phyloP scores from a whole-genome alignment of 1,140 invertebrate genomes.

The Drosophila sproati region DNA sequence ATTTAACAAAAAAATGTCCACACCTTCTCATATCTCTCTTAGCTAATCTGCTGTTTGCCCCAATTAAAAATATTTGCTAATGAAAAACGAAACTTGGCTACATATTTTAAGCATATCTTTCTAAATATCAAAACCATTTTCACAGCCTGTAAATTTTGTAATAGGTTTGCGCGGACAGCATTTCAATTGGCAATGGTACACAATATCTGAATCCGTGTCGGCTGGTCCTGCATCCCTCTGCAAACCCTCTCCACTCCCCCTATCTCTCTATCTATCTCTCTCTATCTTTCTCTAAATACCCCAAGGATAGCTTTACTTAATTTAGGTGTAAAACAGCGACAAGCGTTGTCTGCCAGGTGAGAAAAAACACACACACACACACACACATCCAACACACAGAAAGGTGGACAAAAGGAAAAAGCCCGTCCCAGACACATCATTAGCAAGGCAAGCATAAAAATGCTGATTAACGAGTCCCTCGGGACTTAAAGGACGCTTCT shows the following conservation, averaged over 20 bases:
- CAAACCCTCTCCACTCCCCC: neutral
- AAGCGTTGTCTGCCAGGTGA: slow-evolving; percentile 42
- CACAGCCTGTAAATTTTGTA: slow-evolving; percentile 25
- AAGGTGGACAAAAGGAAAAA: slow-evolving; percentile 10
- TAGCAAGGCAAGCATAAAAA: slow-evolving; percentile 80
- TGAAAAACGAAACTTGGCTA: neutral
- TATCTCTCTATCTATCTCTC: neutral
- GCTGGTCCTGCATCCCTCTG: no score
- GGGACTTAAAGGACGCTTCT: slow-evolving; percentile 45
- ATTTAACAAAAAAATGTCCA: no score
- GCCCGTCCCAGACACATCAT: slow-evolving; percentile 68
- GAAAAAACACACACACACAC: slow-evolving; percentile 43
- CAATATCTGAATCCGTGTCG: neutral
- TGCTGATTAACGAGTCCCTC: slow-evolving; percentile 78
- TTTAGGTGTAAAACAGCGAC: slow-evolving; percentile 58
- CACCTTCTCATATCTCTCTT: no score
- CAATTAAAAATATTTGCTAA: neutral
- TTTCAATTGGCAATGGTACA: slow-evolving; percentile 32
- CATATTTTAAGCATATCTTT: neutral
- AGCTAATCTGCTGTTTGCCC: no score
- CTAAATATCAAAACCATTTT: slow-evolving; percentile 1
- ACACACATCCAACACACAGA: neutral
- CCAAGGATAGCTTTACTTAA: slow-evolving; percentile 64
- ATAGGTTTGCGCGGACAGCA: slow-evolving; percentile 40
- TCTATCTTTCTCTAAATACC: slow-evolving; percentile 25